Evolutionary conservation across 2,797 vertebrate species (phyloP).

Genomic region (Garrulus glandarius): DNA sequence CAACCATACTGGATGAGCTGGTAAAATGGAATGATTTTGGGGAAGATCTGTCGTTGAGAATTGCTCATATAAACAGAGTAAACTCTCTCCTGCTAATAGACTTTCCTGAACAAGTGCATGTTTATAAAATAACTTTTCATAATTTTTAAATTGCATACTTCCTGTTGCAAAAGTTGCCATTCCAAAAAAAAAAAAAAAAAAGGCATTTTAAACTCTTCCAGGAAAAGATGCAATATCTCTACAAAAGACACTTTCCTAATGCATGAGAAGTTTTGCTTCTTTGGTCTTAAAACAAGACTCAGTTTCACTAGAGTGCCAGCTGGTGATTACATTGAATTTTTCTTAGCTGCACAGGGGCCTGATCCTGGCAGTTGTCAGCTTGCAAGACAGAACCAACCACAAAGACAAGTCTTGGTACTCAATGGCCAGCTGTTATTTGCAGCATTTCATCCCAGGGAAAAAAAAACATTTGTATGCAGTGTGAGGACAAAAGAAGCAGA

Average conservation of each 20-base stretch:
- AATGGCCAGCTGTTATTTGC: neutral
- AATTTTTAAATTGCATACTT: neutral
- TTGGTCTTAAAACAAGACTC: neutral
- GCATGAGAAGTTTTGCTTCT: neutral
- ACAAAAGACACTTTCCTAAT: neutral
- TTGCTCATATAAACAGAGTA: neutral
- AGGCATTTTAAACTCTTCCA: neutral
- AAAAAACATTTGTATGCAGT: neutral
- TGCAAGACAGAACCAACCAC: neutral
- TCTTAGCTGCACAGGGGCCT: neutral
- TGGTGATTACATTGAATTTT: neutral
- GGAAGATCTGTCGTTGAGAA: neutral
- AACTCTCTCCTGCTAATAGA: neutral
- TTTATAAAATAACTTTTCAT: neutral
- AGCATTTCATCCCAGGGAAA: neutral
- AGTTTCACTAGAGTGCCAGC: neutral
- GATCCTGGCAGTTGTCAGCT: neutral
- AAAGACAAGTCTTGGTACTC: neutral
- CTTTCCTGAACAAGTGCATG: neutral
- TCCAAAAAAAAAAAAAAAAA: neutral
- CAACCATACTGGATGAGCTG: neutral
- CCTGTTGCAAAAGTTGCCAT: neutral
- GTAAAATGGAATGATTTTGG: neutral
- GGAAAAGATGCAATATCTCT: neutral
- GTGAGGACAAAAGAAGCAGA: neutral